A percentile compares a stretch with the other conserved stretches of the same genome.
These are phyloP conservation scores for Trissolcus japonicus DNA, from an alignment of 2,888 invertebrate genomes.

Conservation along the genomic window DNA sequence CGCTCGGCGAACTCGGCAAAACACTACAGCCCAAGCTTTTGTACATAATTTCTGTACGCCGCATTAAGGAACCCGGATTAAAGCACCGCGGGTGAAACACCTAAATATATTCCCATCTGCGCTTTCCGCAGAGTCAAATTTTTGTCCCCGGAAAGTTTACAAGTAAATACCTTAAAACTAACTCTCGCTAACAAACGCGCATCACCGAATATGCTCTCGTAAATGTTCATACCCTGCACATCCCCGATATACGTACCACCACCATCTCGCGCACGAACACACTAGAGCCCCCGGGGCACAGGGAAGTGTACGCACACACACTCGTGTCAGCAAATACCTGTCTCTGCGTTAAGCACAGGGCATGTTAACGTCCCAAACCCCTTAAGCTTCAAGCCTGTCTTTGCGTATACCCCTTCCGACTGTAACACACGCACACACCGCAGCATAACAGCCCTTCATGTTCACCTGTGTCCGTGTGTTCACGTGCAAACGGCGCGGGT, in stretches of 20 bases:
- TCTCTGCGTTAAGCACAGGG: constrained; percentile 66
- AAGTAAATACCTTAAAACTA: constrained; percentile 43
- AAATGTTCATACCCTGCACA: constrained; percentile 32
- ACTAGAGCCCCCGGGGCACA: constrained; percentile 28
- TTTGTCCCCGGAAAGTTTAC: constrained; percentile 38
- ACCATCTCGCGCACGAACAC: constrained; percentile 11
- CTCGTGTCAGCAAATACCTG: constrained; percentile 63
- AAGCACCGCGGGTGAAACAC: constrained; percentile 20
- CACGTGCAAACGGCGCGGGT: constrained; percentile 39
- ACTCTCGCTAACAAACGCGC: constrained; percentile 29
- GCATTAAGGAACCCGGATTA: constrained; percentile 20
- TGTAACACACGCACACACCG: constrained; percentile 1
- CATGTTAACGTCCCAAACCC: constrained; percentile 63
- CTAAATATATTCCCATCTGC: constrained; percentile 24
- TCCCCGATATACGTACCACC: constrained; percentile 18
- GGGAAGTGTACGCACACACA: constrained; percentile 45
- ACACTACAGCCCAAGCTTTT: constrained; percentile 8
- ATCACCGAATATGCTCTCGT: constrained; percentile 32
- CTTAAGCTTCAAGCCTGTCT: constrained; percentile 60
- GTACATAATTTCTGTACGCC: constrained; percentile 5
- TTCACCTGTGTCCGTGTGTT: constrained; percentile 41
- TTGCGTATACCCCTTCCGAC: constrained; percentile 17
- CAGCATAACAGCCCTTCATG: constrained; percentile 30
- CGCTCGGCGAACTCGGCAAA: neutral
- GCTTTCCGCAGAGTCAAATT: constrained; percentile 31